phyloP scores from a whole-genome alignment of 2,888 invertebrate genomes.

The Volucella inanis region DNA sequence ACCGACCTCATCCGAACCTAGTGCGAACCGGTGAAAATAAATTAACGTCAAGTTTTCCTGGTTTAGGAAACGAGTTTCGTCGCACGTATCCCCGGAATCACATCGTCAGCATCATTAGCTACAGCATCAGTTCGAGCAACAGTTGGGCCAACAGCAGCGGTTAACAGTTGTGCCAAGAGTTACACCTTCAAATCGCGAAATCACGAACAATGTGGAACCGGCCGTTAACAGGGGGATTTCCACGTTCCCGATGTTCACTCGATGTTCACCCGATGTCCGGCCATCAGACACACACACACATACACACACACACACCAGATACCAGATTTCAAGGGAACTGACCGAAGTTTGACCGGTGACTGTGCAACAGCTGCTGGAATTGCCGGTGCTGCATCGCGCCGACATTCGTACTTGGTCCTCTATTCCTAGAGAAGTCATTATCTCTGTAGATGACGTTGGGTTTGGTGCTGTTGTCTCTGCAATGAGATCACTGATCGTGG shows the following conservation, averaged over 20 bases:
- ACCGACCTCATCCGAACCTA: conserved; percentile 20
- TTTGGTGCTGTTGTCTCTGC: conserved; percentile 36
- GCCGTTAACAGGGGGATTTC: conserved; percentile 59
- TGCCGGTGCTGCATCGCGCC: conserved; percentile 40
- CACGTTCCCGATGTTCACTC: conserved; percentile 19
- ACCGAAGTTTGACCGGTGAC: conserved; percentile 21
- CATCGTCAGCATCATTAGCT: background rate
- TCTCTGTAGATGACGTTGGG: conserved; percentile 25
- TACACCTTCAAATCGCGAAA: conserved; percentile 48
- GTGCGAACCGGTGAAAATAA: conserved; percentile 68
- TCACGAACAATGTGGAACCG: conserved; percentile 64
- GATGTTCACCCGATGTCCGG: conserved; percentile 16
- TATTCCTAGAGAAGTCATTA: conserved; percentile 65
- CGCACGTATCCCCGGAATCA: background rate
- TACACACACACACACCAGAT: no score
- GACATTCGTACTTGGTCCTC: conserved; percentile 1
- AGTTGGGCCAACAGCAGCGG: conserved; percentile 11
- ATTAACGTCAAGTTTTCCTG: conserved; percentile 67
- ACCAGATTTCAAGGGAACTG: conserved; percentile 46
- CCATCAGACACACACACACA: background rate
- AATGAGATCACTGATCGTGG: conserved; percentile 52
- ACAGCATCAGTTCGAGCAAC: background rate
- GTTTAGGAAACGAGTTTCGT: conserved; percentile 60
- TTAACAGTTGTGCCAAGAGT: conserved; percentile 66
- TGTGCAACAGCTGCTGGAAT: conserved; percentile 29